These are phyloP conservation scores for Ctenopoma kingsleyae DNA, from an alignment of 2,797 vertebrate genomes.

Conservation along the genomic window DNA sequence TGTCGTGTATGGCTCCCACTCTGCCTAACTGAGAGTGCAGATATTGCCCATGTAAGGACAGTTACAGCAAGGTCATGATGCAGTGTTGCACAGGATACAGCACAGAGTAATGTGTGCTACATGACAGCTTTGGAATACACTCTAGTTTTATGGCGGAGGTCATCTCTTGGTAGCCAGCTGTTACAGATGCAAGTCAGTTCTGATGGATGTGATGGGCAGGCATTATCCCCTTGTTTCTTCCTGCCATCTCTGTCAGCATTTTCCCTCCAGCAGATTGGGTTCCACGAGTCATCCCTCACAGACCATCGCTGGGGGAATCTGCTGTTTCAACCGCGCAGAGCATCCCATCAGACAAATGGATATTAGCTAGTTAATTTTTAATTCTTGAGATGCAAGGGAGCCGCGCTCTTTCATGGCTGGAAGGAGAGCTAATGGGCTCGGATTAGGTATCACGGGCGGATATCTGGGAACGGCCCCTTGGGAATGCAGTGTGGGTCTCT, in stretches of 20 bases:
- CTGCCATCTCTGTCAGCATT: slow-evolving; percentile 78
- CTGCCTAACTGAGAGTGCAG: slow-evolving; percentile 12
- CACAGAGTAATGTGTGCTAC: slow-evolving; percentile 32
- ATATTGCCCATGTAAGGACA: slow-evolving; percentile 53
- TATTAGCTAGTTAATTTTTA: slow-evolving; percentile 90
- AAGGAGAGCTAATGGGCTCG: slow-evolving; percentile 82
- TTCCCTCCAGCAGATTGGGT: slow-evolving; percentile 78
- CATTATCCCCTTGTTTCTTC: slow-evolving; percentile 72
- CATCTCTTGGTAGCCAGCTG: slow-evolving; percentile 62
- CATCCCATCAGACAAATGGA: slow-evolving; percentile 86
- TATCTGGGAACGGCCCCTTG: slow-evolving; percentile 82
- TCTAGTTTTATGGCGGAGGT: slow-evolving; percentile 56
- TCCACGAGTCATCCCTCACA: slow-evolving; percentile 77
- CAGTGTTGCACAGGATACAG: slow-evolving; percentile 28
- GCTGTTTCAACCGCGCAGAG: slow-evolving; percentile 81
- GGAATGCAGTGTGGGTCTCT: slow-evolving; percentile 78
- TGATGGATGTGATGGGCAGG: slow-evolving; percentile 75
- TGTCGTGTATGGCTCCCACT: slow-evolving; percentile 2
- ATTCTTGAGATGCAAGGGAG: slow-evolving; percentile 84
- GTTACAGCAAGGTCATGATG: slow-evolving; percentile 60
- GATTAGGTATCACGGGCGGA: slow-evolving; percentile 86
- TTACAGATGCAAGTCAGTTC: slow-evolving; percentile 47
- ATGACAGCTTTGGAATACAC: slow-evolving; percentile 57
- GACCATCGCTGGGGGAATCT: slow-evolving; percentile 82
- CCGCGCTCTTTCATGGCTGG: slow-evolving; percentile 79